phyloP scores from a whole-genome alignment of 2,797 vertebrate species.

The Pseudomugil gertrudae region DNA sequence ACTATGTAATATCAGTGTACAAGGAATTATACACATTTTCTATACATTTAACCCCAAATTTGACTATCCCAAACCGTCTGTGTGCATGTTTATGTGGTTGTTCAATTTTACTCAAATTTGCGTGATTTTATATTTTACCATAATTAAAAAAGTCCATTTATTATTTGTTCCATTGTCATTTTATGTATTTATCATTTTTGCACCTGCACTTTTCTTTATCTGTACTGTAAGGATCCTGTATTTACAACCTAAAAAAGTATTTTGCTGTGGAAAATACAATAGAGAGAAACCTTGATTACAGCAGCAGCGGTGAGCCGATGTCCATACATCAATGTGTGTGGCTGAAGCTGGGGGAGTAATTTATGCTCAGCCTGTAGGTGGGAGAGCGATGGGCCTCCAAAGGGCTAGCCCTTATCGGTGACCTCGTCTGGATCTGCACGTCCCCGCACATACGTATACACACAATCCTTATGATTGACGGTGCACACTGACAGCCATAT shows the following conservation, averaged over 20 bases:
- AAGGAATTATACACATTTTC: too few species aligned
- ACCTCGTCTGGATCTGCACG: constrained; percentile 66
- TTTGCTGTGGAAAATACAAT: constrained; percentile 32
- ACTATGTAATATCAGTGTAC: too few species aligned
- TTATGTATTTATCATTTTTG: background rate
- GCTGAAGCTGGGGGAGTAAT: constrained; percentile 65
- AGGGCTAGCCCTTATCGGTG: constrained; percentile 68
- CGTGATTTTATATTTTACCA: too few species aligned
- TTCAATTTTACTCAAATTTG: too few species aligned
- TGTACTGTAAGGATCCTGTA: background rate
- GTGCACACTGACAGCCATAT: constrained; percentile 65
- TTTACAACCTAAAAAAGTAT: constrained; percentile 9
- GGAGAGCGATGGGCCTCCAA: constrained; percentile 69
- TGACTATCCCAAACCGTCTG: too few species aligned
- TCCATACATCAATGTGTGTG: constrained; percentile 58
- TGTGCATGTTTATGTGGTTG: too few species aligned
- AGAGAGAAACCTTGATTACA: constrained; percentile 10
- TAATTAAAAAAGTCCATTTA: too few species aligned
- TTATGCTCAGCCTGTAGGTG: constrained; percentile 70
- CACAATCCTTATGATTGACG: constrained; percentile 67
- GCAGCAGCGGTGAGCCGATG: constrained; percentile 19
- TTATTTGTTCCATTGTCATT: too few species aligned
- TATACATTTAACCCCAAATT: too few species aligned
- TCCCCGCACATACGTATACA: constrained; percentile 30
- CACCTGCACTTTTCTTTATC: background rate